Base-by-base conservation (phyloP, 2,113 vertebrate genomes). In the Albula glossodonta region DNA sequence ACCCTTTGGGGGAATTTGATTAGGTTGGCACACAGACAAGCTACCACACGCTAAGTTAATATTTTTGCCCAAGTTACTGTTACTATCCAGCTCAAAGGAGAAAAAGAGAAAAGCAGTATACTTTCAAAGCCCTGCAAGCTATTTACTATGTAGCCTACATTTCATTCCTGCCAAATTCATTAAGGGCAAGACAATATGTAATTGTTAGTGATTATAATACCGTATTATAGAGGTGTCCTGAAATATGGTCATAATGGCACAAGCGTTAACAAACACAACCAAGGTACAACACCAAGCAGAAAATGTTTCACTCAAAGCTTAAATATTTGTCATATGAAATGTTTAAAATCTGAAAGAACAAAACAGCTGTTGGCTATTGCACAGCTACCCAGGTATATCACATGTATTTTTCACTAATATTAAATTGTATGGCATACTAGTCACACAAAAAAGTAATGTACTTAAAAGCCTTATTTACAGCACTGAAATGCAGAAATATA, bases 381-480 rank as follows among this genome's bases (percentile, higher is more conserved):
- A 96, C 94, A 90, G 93, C 92, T 93, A 95, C 94, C 93, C 94
- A 92, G 90, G 90, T 90, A 88, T 90, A 81, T 93, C 88, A 89
- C 31, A 41, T 41, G 31, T 92, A 92, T 90, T 93, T 92, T 94
- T 92, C 92, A 91, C 91, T 89, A 82, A 93, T 52, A 90, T 91
- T 91, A 94, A 94, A 94, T 86, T 87, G 91, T 90, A 87, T 86
- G 3, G 87, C 89, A 90, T 88, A 86, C 86, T 83, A 88, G 90
- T 85, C 25, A 82, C 82, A 84, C 86, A 84, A 79, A 81, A 80
- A 86, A 83, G 83, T 87, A 82, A 9, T 48, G 87, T 84, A 87
- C 85, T 81, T 84, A 78, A 88, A 89, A 92, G 86, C 87, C 7
- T 52, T 90, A 95, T 95, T 86, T 94, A 96, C 95, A 96, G 91